A percentile compares a stretch with the other conserved stretches of the same genome.
Conservation (phyloP, 35 echinoderm and acorn worm species). For the Eucidaris tribuloides region DNA sequence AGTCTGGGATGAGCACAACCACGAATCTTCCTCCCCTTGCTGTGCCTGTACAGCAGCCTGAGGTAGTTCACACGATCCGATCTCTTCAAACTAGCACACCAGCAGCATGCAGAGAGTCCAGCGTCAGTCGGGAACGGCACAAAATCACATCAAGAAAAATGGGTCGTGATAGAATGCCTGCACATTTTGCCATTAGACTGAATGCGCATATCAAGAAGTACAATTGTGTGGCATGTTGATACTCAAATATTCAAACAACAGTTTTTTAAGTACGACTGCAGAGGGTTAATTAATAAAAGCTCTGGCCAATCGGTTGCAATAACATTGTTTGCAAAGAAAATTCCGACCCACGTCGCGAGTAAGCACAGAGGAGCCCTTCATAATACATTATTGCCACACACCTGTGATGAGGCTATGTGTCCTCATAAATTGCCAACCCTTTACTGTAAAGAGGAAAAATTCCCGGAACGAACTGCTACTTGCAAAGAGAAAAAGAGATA, state of each 20-base stretch:
- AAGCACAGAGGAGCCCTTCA: background rate
- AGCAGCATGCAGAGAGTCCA: too few species aligned
- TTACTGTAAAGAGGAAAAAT: too few species aligned
- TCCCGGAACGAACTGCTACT: too few species aligned
- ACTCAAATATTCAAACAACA: background rate
- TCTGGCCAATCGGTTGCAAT: background rate
- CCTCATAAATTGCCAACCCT: background rate
- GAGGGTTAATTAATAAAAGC: background rate
- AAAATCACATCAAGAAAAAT: background rate
- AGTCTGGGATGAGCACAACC: background rate
- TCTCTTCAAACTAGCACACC: background rate
- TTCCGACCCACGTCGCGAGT: background rate
- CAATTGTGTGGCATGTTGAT: background rate
- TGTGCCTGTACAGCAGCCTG: background rate
- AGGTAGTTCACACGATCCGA: background rate
- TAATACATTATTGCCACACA: background rate
- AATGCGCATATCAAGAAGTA: background rate
- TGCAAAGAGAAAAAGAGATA: too few species aligned
- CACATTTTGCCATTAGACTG: background rate
- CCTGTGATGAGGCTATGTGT: background rate
- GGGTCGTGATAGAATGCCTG: too few species aligned
- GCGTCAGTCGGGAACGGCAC: background rate
- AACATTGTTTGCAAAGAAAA: constrained; percentile 1
- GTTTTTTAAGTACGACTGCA: background rate
- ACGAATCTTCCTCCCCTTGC: background rate